Evolutionary conservation across 1,140 invertebrate species (phyloP), one percentile per base, ranked within the genome.

Genomic region (Zaprionus taronus): DNA sequence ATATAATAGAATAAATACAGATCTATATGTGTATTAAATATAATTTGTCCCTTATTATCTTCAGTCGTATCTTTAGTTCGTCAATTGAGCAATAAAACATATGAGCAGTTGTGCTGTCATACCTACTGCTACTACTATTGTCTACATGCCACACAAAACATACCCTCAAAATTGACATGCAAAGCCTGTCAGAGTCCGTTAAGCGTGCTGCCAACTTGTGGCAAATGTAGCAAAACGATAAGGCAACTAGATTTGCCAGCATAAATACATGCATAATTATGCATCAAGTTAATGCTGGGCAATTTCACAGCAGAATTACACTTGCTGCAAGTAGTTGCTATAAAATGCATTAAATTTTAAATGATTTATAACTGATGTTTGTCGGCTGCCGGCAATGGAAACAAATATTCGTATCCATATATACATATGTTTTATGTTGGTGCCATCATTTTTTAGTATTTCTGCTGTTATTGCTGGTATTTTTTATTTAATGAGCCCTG

Each of bases 261-360:
- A 17, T 47, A 11, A 7, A 64, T 64, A 24, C 6, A 64, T 44
- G 31, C 34, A 60, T 24, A 11, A 36, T 60, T 24, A 24, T 51
- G 47, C 17, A 22, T 11, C 47, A 20, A 51, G 47, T 51, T 51
- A 51, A 51, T 51, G 47, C 47, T 51, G 20, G 17, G 47, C 47
- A 51, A 51, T 24, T 51, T 14, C 20, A 24, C 11, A 24, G 47
- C 47, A 49, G 7, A 49, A 12, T 6, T 51, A 3, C 44, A 17
- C 17, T 11, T 24, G 20, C 1, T 41, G 5, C 0, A 5, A 22
- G 20, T 4, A 14, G 4, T 24, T 24, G 47, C 47, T 51, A 51
- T 24, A 14, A 51, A 51, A 51, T 51, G 47, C 47, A 51, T 51
- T 51, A 51, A 51, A 51, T 51, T 51, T 51, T 51, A n/a, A 51